phyloP scores from a whole-genome alignment of 2,888 invertebrate genomes.

The Diaphora mendica region DNA sequence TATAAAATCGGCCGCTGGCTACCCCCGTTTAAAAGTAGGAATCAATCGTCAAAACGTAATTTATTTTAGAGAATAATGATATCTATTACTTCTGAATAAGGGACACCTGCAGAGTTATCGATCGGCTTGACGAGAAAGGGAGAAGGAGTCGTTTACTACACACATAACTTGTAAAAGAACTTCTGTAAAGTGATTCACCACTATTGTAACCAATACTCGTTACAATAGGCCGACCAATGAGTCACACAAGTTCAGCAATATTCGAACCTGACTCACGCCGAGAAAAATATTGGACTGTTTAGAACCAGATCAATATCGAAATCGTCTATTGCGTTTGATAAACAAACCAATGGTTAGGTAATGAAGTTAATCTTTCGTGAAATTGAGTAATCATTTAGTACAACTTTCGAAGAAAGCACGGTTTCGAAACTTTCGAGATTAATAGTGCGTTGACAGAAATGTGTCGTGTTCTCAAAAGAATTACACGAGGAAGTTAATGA shows the following conservation, averaged over 20 bases:
- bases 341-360: slow-evolving; percentile 60
- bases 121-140: background rate
- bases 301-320: slow-evolving; percentile 23
- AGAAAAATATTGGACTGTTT: slow-evolving; percentile 23
- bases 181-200: slow-evolving; percentile 34
- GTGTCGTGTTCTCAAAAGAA: slow-evolving; percentile 66
- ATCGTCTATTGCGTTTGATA: slow-evolving; percentile 36
- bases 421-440: slow-evolving; percentile 40
- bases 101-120: background rate
- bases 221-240: slow-evolving; percentile 42
- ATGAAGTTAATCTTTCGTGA: slow-evolving; percentile 65
- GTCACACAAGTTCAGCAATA: slow-evolving; percentile 26
- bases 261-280: slow-evolving; percentile 35
- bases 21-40: background rate
- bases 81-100: background rate
- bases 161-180: slow-evolving; percentile 12
- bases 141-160: background rate
- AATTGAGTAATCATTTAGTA: slow-evolving; percentile 72
- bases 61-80: background rate
- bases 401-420: slow-evolving; percentile 56
- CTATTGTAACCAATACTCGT: slow-evolving; percentile 25
- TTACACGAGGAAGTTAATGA: slow-evolving; percentile 69
- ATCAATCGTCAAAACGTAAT: background rate
- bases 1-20: too few species aligned
- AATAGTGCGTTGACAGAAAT: slow-evolving; percentile 68